Evolutionary conservation across 2,113 vertebrate species (phyloP), one percentile per base, ranked within the genome.

Genomic region (Accipiter cooperii): DNA sequence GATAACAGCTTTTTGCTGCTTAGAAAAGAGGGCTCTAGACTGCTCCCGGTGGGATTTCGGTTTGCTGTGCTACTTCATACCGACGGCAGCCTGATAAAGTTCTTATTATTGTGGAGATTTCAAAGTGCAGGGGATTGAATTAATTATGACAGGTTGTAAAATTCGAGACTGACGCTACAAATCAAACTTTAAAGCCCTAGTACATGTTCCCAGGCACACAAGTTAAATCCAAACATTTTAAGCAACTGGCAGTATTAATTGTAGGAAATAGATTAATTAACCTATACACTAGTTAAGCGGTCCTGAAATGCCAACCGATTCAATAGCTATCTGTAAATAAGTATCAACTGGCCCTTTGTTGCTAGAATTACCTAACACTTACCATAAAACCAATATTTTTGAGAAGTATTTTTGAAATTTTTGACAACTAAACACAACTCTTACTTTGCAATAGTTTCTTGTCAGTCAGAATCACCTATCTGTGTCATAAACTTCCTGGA

Each of bases 1-100:
- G 98, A 98, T 98, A 99, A 98, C 98, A 98, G 98, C 98, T 98
- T 98, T 98, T 97, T 97, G 97, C 97, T 98, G 98, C 98, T 98
- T 98, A 98, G 98, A 97, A 98, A 97, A 97, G 97, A 98, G 98
- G 98, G 98, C 98, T 98, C 98, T 98, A 97, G 98, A 98, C 97
- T 98, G 98, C 97, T 98, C 98, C 98, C 98, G 18, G 95, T 96
- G 98, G 98, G 98, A 98, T 98, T 98, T 98, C 46, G 1, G 97
- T 98, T 98, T 98, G 98, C 98, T 97, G 94, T 97, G 98, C 98
- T 97, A 98, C 98, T 98, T 98, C 98, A 95, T 97, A 98, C 98
- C 96, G 36, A 97, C 96, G 77, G 96, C 97, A 98, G 97, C 96
- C 97, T 98, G 98, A 98, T 98, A 98, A 98, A 98, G 98, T 98